Conservation (phyloP, 2,888 invertebrate genomes). For the Phymatocera aterrima region DNA sequence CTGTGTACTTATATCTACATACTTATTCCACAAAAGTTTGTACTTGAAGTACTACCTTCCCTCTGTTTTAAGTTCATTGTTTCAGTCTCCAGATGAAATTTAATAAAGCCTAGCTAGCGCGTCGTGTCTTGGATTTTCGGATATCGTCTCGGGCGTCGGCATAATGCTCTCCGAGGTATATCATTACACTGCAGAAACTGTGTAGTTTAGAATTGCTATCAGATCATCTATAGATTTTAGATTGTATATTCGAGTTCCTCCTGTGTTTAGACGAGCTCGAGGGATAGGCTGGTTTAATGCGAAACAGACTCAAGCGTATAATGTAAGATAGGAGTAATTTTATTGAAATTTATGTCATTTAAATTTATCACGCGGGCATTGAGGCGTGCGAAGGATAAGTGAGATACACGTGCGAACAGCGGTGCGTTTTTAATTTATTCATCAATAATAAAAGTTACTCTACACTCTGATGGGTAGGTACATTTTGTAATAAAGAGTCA, state of each 20-base stretch:
- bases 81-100: neutral
- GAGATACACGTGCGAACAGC: conserved; percentile 1
- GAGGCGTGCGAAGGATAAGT: neutral
- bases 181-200: neutral
- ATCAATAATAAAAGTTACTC: neutral
- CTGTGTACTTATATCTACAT: neutral
- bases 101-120: no score
- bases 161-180: no score
- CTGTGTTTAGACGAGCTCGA: neutral
- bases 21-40: neutral
- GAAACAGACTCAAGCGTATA: neutral
- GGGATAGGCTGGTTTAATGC: neutral
- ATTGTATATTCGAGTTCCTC: conserved; percentile 14
- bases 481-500: neutral
- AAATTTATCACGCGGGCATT: conserved; percentile 9
- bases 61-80: neutral
- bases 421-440: neutral
- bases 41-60: neutral
- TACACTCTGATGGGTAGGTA: neutral
- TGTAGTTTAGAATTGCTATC: neutral
- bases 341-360: conserved; percentile 25
- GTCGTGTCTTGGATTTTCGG: no score
- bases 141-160: neutral
- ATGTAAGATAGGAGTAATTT: neutral
- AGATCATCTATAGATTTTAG: conserved; percentile 15